phyloP scores from a whole-genome alignment of 2,797 vertebrate genomes.

The Arrhamphus sclerolepis region DNA sequence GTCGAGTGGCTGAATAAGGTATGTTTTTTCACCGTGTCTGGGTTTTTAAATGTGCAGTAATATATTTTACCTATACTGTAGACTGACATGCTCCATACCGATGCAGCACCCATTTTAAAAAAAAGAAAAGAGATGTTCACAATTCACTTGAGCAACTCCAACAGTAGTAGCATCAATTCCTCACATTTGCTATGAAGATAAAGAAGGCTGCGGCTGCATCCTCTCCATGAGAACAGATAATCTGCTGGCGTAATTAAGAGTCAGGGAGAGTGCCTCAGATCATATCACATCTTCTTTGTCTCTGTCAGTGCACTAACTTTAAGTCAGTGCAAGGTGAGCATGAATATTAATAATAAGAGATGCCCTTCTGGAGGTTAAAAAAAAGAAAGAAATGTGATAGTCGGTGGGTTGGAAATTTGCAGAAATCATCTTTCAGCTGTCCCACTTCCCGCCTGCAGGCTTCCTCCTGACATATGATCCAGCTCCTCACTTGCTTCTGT shows the following conservation, averaged over 20 bases:
- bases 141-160: slow-evolving; percentile 2
- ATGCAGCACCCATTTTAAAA: not conserved
- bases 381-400: slow-evolving; percentile 42
- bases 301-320: slow-evolving; percentile 53
- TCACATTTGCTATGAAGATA: slow-evolving; percentile 19
- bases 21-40: slow-evolving; percentile 3
- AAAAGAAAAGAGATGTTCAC: slow-evolving; percentile 2
- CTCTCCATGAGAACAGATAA: slow-evolving; percentile 54
- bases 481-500: not conserved
- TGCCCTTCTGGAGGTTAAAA: slow-evolving; percentile 40
- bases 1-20: slow-evolving; percentile 96
- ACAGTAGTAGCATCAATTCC: slow-evolving; percentile 3
- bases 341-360: slow-evolving; percentile 65
- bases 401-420: slow-evolving; percentile 44
- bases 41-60: not conserved
- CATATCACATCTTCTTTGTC: slow-evolving; percentile 48
- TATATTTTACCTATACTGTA: not conserved
- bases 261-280: slow-evolving; percentile 43
- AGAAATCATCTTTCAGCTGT: slow-evolving; percentile 39
- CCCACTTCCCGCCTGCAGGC: slow-evolving; percentile 25
- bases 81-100: not conserved
- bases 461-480: slow-evolving; percentile 33
- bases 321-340: slow-evolving; percentile 32
- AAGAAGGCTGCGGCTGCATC: slow-evolving; percentile 36
- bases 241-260: slow-evolving; percentile 64